Conservation (phyloP, 2,113 vertebrate species). For the Platysteira castanea region DNA sequence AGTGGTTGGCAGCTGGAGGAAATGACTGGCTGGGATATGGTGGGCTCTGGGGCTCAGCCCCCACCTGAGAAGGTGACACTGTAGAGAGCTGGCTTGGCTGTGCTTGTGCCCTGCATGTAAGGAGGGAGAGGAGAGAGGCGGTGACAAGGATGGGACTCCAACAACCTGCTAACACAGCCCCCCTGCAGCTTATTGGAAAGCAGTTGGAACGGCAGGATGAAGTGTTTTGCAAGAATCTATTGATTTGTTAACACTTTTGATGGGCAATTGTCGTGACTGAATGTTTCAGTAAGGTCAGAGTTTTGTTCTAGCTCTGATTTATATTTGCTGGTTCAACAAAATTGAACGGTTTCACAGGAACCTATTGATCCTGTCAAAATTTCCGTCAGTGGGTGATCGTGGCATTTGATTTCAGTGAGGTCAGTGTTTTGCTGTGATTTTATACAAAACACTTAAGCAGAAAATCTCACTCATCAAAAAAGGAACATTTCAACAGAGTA, state of each 20-base stretch:
- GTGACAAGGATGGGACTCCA: not conserved
- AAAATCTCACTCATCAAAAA: not conserved
- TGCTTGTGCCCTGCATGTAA: rapidly evolving
- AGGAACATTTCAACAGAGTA: not conserved
- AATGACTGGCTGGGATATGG: not conserved
- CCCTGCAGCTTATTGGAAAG: not conserved
- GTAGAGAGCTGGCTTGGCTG: not conserved
- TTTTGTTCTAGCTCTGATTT: not conserved
- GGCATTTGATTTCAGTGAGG: not conserved
- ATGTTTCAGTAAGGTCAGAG: not conserved
- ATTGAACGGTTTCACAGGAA: not conserved
- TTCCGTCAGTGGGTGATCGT: not conserved
- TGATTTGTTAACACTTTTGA: not conserved
- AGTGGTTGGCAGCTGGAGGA: not conserved
- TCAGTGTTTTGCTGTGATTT: constrained; percentile 14
- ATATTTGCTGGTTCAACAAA: not conserved
- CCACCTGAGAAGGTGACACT: not conserved
- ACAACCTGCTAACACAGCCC: not conserved
- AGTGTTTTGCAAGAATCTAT: not conserved
- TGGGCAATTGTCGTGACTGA: not conserved
- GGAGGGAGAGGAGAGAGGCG: not conserved
- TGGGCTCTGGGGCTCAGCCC: not conserved
- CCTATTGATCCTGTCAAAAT: not conserved
- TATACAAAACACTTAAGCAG: not conserved
- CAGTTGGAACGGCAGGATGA: not conserved